phyloP scores from a whole-genome alignment of 2,888 invertebrate genomes.

The Diadromus collaris region DNA sequence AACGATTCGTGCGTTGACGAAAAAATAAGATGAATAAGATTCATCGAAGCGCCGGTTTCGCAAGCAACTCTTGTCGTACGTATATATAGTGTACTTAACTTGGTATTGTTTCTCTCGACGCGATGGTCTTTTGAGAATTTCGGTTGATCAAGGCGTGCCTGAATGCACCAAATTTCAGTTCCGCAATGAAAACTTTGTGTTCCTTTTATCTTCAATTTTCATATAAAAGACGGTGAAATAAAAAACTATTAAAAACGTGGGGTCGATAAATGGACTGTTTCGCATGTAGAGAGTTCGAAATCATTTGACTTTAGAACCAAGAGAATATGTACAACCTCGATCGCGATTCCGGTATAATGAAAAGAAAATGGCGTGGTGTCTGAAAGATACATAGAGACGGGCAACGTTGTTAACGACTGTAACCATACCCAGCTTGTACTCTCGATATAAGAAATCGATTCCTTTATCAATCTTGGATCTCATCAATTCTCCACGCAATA shows the following conservation, averaged over 20 bases:
- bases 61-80: slow-evolving; percentile 26
- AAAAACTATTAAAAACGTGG: too few species aligned
- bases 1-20: slow-evolving; percentile 35
- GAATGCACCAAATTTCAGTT: background rate
- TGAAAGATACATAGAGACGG: slow-evolving; percentile 17
- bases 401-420: slow-evolving; percentile 51
- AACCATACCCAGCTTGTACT: slow-evolving; percentile 49
- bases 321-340: background rate
- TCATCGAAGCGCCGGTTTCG: slow-evolving; percentile 23
- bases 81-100: slow-evolving; percentile 6
- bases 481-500: slow-evolving; percentile 61
- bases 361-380: slow-evolving; percentile 20
- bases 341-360: slow-evolving; percentile 46
- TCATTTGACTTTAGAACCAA: background rate
- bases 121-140: background rate
- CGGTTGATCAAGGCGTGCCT: background rate
- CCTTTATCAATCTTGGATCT: slow-evolving; percentile 59
- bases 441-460: slow-evolving; percentile 54
- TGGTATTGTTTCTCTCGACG: background rate
- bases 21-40: slow-evolving; percentile 13
- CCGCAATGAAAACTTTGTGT: background rate
- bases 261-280: too few species aligned
- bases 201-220: background rate
- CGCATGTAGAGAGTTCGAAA: background rate
- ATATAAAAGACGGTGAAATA: too few species aligned